phyloP scores from a whole-genome alignment of 1,140 invertebrate genomes.

The Anoplophora glabripennis region DNA sequence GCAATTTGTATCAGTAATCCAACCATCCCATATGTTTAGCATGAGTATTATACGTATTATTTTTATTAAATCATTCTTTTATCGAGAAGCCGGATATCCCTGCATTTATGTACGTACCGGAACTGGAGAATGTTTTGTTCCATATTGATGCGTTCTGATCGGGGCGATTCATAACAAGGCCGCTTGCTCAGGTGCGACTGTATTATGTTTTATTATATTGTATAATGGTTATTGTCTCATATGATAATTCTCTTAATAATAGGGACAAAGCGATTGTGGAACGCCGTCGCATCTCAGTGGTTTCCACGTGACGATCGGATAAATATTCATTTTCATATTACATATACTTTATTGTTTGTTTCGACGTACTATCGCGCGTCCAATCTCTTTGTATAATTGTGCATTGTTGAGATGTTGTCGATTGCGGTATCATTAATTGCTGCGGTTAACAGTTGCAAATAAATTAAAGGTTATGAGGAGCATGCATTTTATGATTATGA shows the following conservation, averaged over 20 bases:
- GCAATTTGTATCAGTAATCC: conserved; percentile 12
- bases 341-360: too few relatives aligned
- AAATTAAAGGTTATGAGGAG: too few relatives aligned
- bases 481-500: too few relatives aligned
- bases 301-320: too few relatives aligned
- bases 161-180: conserved; percentile 22
- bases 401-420: too few relatives aligned
- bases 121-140: conserved; percentile 31
- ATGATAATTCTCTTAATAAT: conserved; percentile 31
- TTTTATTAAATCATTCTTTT: conserved; percentile 34
- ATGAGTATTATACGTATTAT: conserved; percentile 19
- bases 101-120: conserved; percentile 22
- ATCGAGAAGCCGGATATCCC: conserved; percentile 32
- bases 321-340: too few relatives aligned
- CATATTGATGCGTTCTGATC: conserved; percentile 25
- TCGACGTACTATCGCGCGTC: too few relatives aligned
- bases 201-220: conserved; percentile 13
- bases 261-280: background rate
- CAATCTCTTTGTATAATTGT: too few relatives aligned
- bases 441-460: too few relatives aligned
- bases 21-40: conserved; percentile 19
- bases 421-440: too few relatives aligned
- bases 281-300: too few relatives aligned
- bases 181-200: conserved; percentile 21
- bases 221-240: conserved; percentile 27